Evolutionary conservation across 2,797 vertebrate genomes (phyloP).

Genomic region (Mastacembelus armatus): DNA sequence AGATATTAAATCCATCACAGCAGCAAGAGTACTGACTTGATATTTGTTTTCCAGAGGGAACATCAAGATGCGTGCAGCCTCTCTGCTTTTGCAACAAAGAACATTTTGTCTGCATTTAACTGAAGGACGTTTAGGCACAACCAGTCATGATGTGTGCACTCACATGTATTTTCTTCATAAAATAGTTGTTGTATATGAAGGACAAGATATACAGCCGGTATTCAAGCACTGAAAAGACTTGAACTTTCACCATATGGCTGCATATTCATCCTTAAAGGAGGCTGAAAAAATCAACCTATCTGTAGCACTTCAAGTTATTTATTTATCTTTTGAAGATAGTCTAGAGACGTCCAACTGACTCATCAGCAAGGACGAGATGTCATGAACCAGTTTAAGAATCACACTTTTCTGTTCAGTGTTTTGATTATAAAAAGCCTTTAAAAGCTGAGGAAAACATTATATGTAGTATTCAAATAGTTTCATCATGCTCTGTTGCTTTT

Average conservation of each 20-base stretch:
- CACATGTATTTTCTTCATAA: not conserved
- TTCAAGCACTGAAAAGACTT: not conserved
- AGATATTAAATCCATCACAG: too few relatives aligned
- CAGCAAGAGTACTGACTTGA: too few relatives aligned
- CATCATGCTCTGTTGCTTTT: too few relatives aligned
- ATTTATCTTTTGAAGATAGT: not conserved
- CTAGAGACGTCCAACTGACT: not conserved
- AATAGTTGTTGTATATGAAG: not conserved
- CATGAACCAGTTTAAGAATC: not conserved
- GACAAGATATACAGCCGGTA: not conserved
- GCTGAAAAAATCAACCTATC: not conserved
- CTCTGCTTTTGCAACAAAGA: not conserved
- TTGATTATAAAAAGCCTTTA: not conserved
- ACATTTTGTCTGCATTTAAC: slow-evolving; percentile 4
- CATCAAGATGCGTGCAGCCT: not conserved
- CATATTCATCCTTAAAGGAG: too few relatives aligned
- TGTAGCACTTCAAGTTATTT: not conserved
- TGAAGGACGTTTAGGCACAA: not conserved
- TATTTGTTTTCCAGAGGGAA: slow-evolving; percentile 5
- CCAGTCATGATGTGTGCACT: not conserved
- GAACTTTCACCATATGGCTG: too few relatives aligned
- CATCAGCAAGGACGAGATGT: not conserved
- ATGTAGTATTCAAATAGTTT: not conserved
- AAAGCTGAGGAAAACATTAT: too few relatives aligned
- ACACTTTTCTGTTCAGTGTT: not conserved